Evolutionary conservation across 2,888 invertebrate species (phyloP).

Genomic region (Tortrix viridana): DNA sequence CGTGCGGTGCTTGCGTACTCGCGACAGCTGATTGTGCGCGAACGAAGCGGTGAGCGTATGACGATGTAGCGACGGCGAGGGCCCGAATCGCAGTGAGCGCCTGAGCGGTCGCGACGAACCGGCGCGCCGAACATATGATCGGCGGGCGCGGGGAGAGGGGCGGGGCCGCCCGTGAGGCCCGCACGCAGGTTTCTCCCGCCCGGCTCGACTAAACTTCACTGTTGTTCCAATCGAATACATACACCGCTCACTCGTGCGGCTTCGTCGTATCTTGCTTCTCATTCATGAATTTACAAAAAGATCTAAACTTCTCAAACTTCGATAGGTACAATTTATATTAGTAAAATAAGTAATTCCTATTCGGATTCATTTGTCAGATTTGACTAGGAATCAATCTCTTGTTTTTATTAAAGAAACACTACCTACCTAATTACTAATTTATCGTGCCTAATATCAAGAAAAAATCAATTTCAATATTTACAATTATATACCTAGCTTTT

Average conservation of each 20-base stretch:
- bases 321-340: constrained; percentile 1
- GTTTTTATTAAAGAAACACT: too few species aligned
- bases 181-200: constrained; percentile 82
- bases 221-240: constrained; percentile 70
- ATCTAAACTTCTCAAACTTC: constrained; percentile 53
- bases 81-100: constrained; percentile 79
- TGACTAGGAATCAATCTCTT: neutral
- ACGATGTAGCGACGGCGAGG: constrained; percentile 75
- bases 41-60: constrained; percentile 54
- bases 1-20: constrained; percentile 51
- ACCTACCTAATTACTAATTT: too few species aligned
- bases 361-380: neutral
- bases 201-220: constrained; percentile 53
- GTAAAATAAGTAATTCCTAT: neutral
- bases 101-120: constrained; percentile 58
- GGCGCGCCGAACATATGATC: constrained; percentile 79
- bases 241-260: constrained; percentile 68
- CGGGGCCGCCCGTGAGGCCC: constrained; percentile 70
- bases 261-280: constrained; percentile 53
- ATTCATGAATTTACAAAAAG: constrained; percentile 65
- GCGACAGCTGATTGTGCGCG: constrained; percentile 74
- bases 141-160: constrained; percentile 65
- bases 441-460: too few species aligned
- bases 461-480: too few species aligned
- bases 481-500: too few species aligned